A percentile compares a stretch with the other conserved stretches of the same genome.
Evolutionary conservation across 1,140 invertebrate species (phyloP).

Genomic region (Drosophila paulistorum): DNA sequence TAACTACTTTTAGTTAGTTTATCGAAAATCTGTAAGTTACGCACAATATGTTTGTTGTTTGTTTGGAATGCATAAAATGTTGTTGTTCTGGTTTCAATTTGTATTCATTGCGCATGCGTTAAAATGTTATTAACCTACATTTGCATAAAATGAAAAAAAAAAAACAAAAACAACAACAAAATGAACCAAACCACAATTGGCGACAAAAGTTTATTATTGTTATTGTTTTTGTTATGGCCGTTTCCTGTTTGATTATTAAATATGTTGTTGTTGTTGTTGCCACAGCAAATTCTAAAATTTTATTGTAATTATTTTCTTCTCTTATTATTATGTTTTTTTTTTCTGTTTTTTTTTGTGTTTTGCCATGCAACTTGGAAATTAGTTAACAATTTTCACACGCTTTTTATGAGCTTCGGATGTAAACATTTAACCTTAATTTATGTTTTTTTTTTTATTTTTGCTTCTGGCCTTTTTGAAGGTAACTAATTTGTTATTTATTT

Average conservation of each 20-base stretch:
- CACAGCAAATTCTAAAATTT: constrained; percentile 67
- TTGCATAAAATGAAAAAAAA: constrained; percentile 65
- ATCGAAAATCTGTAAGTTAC: constrained; percentile 9
- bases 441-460: too few species aligned
- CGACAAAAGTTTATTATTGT: constrained; percentile 55
- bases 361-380: constrained; percentile 68
- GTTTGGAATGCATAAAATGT: constrained; percentile 20
- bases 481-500: background rate
- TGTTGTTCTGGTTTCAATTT: constrained; percentile 44
- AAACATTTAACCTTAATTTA: constrained; percentile 77
- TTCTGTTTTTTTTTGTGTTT: constrained; percentile 39
- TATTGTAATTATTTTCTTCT: constrained; percentile 67
- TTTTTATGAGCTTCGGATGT: constrained; percentile 75
- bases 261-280: constrained; percentile 28
- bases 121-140: constrained; percentile 79
- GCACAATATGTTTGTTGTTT: constrained; percentile 5
- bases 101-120: constrained; percentile 69
- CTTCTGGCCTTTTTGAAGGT: constrained; percentile 11
- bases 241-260: constrained; percentile 72
- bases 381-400: constrained; percentile 75
- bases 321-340: background rate
- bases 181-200: constrained; percentile 15
- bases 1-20: background rate
- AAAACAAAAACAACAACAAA: constrained; percentile 29
- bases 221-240: constrained; percentile 48